These are phyloP conservation scores for Neoarius graeffei DNA, from an alignment of 2,113 vertebrate species.

Conservation along the genomic window DNA sequence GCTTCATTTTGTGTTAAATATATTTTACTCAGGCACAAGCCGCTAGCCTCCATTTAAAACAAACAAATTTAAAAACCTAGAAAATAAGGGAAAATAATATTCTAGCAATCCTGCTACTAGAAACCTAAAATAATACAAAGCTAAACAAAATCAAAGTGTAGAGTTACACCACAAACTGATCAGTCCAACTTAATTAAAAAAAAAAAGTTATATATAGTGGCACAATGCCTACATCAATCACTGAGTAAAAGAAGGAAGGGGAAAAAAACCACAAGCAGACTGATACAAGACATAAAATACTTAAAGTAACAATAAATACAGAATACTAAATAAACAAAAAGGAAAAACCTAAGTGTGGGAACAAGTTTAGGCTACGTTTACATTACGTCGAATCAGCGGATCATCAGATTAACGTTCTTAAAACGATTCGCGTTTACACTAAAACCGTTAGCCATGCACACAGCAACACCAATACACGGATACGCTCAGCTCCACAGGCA, in stretches of 20 bases:
- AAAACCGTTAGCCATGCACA: too few relatives aligned
- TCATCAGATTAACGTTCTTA: too few relatives aligned
- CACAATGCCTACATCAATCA: constrained; percentile 24
- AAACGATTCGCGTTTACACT: too few relatives aligned
- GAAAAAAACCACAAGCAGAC: neutral
- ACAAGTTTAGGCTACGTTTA: too few relatives aligned
- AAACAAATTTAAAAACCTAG: neutral
- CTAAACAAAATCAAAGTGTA: constrained; percentile 44
- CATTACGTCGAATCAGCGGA: too few relatives aligned
- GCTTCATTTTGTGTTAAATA: neutral
- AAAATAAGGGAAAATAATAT: neutral
- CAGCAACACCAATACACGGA: too few relatives aligned
- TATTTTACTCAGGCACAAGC: constrained; percentile 16
- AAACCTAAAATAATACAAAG: constrained; percentile 47
- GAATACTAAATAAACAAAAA: neutral
- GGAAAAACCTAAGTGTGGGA: neutral
- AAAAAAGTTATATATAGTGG: constrained; percentile 20
- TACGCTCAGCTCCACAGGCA: too few relatives aligned
- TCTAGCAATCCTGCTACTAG: constrained; percentile 43
- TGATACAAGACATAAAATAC: neutral
- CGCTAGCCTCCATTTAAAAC: neutral
- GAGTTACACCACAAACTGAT: constrained; percentile 45
- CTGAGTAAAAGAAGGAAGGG: neutral
- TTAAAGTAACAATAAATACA: neutral
- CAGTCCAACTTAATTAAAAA: constrained; percentile 23